Base-by-base conservation (phyloP, 2,113 vertebrate species). In the Toxostoma redivivum region DNA sequence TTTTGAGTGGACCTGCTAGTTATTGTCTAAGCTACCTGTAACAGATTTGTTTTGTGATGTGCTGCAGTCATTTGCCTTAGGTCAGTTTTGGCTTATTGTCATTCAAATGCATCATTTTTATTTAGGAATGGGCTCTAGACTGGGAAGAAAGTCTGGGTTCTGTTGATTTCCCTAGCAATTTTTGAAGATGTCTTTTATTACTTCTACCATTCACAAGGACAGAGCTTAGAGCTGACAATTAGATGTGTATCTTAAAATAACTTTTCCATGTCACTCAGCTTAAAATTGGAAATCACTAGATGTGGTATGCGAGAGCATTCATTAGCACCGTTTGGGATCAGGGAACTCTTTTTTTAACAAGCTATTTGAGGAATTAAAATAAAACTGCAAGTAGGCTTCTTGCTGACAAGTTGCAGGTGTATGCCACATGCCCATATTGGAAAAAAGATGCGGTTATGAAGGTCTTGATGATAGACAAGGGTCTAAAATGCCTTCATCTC, bases 341-440 rank as follows among this genome's bases (percentile, higher is more conserved):
- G 76, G 62, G 69, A 95, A 84, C 57, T 35, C 25, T 69, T 48
- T 79, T 92, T 81, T 15, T 6, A 45, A 37, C 73, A 89, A 95
- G 62, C 56, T 61, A 57, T 82, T 74, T 65, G 72, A 93, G 62
- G 84, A 81, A 81, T 69, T 38, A 62, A 95, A 95, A 88, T 92
- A 93, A 92, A 96, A 81, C 80, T 85, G 57, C 83, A 93, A 90
- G 85, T 51, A 66, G 94, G 21, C 48, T 35, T 74, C 48, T 62
- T 95, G 91, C 93, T 96, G 94, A 48, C 35, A 91, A 94, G 76
- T 56, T 90, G 56, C 97, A 97, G 97, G 97, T 97, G 96, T 95
- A 94, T 60, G 78, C 96, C 97, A 97, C 96, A 88, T 97, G 97
- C 92, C 78, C 62, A 9, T 78, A n/a, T 11, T 85, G 83, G 70